A percentile compares a stretch with the other conserved stretches of the same genome.
Conservation (phyloP, 2,797 vertebrate species). For the Spinibarbus caldwelli region DNA sequence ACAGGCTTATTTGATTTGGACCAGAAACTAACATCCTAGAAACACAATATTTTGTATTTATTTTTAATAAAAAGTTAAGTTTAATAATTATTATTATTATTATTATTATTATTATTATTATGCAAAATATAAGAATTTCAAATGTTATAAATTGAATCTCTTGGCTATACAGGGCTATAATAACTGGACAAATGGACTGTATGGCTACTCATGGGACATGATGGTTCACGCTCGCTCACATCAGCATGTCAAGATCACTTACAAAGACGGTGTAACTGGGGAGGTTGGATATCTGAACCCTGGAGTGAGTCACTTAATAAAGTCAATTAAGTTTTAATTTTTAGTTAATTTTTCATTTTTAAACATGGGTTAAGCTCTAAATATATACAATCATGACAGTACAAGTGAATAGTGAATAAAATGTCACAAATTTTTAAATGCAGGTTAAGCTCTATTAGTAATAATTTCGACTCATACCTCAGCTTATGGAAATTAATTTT, state of each 20-base stretch:
- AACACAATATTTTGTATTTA: background rate
- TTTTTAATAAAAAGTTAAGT: background rate
- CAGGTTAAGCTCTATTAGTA: background rate
- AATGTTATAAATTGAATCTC: background rate
- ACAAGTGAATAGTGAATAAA: too few species aligned
- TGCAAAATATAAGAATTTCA: background rate
- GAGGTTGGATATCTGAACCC: slow-evolving; percentile 93
- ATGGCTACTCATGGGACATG: slow-evolving; percentile 99
- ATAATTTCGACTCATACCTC: background rate
- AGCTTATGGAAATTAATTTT: background rate
- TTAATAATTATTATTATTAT: too few species aligned
- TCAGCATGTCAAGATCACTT: slow-evolving; percentile 97
- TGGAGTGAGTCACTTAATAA: slow-evolving; percentile 80
- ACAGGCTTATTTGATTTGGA: background rate
- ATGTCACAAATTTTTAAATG: too few species aligned
- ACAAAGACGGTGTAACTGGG: slow-evolving; percentile 86
- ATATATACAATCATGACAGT: too few species aligned
- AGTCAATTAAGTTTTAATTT: too few species aligned
- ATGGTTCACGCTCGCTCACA: slow-evolving; percentile 96
- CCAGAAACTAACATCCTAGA: background rate
- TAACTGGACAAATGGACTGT: slow-evolving; percentile 99
- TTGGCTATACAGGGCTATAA: slow-evolving; percentile 88
- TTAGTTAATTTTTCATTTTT: too few species aligned
- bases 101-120: background rate
- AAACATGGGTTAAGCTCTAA: too few species aligned